phyloP scores from a whole-genome alignment of 2,888 invertebrate species.

The Cylloceria caligata region DNA sequence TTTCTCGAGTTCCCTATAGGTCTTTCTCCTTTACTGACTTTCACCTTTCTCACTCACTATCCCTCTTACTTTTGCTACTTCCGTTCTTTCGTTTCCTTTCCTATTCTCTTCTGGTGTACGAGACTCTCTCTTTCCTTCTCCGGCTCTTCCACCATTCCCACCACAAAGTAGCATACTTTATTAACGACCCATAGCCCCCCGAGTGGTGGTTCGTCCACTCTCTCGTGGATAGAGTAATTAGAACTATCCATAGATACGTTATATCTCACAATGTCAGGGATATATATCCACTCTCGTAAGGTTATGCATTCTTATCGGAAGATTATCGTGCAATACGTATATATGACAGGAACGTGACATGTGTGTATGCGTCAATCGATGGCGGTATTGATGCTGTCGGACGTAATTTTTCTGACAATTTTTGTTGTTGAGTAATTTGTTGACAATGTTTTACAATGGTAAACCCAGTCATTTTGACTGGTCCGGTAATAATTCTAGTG shows the following conservation, averaged over 20 bases:
- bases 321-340: slow-evolving; percentile 28
- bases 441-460: too few species aligned
- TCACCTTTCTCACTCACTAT: slow-evolving; percentile 26
- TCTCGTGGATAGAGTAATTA: slow-evolving; percentile 33
- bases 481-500: too few species aligned
- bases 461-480: too few species aligned
- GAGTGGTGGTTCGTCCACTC: slow-evolving; percentile 8
- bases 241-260: slow-evolving; percentile 36
- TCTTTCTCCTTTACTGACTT: slow-evolving; percentile 18
- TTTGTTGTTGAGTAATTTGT: too few species aligned
- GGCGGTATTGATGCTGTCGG: background rate
- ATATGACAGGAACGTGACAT: too few species aligned
- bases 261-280: slow-evolving; percentile 30
- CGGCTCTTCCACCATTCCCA: slow-evolving; percentile 15
- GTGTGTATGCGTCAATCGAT: background rate
- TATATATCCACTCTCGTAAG: slow-evolving; percentile 32
- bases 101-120: slow-evolving; percentile 17
- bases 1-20: slow-evolving; percentile 35
- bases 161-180: slow-evolving; percentile 49
- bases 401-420: slow-evolving; percentile 22
- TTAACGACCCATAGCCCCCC: slow-evolving; percentile 35
- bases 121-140: slow-evolving; percentile 15
- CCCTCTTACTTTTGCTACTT: slow-evolving; percentile 23
- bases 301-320: slow-evolving; percentile 19
- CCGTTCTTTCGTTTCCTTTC: slow-evolving; percentile 26